Evolutionary conservation across 2,797 vertebrate species (phyloP).

Genomic region (Amblyraja radiata): DNA sequence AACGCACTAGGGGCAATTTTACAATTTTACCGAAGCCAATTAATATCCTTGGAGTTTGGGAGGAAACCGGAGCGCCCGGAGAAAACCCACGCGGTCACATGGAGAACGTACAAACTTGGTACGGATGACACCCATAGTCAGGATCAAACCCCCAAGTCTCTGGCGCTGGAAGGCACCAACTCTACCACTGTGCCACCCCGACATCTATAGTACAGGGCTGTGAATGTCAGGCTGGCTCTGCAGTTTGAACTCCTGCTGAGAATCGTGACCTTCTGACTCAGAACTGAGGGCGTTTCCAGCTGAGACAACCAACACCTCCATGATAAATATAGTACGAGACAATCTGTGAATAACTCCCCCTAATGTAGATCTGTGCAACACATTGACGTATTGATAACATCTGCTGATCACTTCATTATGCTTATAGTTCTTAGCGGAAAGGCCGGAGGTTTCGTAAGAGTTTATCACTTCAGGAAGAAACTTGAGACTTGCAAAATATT

Average conservation of each 20-base stretch:
- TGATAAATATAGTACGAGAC: slow-evolving; percentile 9
- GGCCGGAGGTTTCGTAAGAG: not conserved
- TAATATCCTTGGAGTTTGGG: too few relatives aligned
- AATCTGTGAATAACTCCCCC: not conserved
- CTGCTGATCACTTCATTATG: not conserved
- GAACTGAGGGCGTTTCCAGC: not conserved
- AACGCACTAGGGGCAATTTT: too few relatives aligned
- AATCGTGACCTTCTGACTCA: slow-evolving; percentile 20
- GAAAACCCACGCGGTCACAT: too few relatives aligned
- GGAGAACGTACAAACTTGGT: too few relatives aligned
- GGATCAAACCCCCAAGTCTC: too few relatives aligned
- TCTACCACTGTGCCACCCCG: too few relatives aligned
- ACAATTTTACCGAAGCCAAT: too few relatives aligned
- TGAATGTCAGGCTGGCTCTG: not conserved
- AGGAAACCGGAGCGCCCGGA: too few relatives aligned
- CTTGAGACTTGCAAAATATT: not conserved
- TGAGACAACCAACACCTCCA: not conserved
- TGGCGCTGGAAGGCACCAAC: too few relatives aligned
- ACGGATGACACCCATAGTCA: too few relatives aligned
- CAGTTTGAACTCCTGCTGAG: not conserved
- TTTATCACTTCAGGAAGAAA: not conserved
- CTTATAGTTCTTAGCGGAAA: not conserved
- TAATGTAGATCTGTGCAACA: not conserved
- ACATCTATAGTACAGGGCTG: not conserved
- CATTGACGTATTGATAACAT: slow-evolving; percentile 23